phyloP scores from a whole-genome alignment of 2,888 invertebrate genomes.

The Oegoconia quadripuncta region DNA sequence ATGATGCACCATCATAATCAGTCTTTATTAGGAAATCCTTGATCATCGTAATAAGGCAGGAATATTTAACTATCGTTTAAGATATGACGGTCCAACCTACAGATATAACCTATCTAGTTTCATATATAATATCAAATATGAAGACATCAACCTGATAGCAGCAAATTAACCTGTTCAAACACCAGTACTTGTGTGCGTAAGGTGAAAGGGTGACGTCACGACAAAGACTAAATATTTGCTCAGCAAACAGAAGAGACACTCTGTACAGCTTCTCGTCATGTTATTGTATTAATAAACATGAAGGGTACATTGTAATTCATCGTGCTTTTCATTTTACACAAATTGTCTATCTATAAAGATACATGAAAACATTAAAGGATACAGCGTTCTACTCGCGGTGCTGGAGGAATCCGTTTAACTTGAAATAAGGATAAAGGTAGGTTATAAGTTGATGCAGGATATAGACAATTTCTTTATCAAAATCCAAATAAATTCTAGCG shows the following conservation, averaged over 20 bases:
- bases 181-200: conserved; percentile 23
- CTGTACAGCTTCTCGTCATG: conserved; percentile 2
- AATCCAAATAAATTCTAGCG: too few species aligned
- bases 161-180: conserved; percentile 39
- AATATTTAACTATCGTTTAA: too few species aligned
- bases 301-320: not conserved
- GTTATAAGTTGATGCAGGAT: too few species aligned
- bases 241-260: conserved; percentile 23
- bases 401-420: too few species aligned
- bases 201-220: conserved; percentile 26
- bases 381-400: too few species aligned
- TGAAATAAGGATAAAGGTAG: too few species aligned
- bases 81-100: conserved; percentile 23
- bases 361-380: too few species aligned
- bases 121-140: conserved; percentile 26
- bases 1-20: too few species aligned
- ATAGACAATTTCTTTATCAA: too few species aligned
- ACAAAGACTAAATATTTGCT: conserved; percentile 29
- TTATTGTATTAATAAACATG: conserved; percentile 4
- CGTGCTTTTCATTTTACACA: not conserved
- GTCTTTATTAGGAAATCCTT: too few species aligned
- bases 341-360: not conserved
- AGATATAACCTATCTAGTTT: too few species aligned
- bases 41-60: too few species aligned
- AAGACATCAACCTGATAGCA: conserved; percentile 29